These are phyloP conservation scores for Arothron firmamentum DNA, from an alignment of 2,113 vertebrate species.

Conservation along the genomic window DNA sequence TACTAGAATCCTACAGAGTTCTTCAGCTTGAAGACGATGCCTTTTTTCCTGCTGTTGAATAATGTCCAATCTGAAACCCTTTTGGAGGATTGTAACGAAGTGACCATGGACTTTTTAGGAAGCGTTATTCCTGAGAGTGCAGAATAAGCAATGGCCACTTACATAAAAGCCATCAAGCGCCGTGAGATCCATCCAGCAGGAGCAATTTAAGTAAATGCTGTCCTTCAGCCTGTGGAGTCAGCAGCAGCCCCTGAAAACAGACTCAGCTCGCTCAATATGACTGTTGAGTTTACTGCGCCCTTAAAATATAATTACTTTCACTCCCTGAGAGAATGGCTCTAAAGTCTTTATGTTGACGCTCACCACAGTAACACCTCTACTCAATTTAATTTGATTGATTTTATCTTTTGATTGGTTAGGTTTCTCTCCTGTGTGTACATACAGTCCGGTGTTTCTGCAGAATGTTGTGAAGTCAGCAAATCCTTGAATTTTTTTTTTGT, in stretches of 20 bases:
- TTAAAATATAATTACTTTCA: no score
- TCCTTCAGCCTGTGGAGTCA: slow-evolving; percentile 38
- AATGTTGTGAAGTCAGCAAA: slow-evolving; percentile 55
- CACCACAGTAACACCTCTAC: no score
- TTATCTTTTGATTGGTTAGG: slow-evolving; percentile 8
- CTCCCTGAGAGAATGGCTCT: no score
- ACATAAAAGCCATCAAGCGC: slow-evolving; percentile 50
- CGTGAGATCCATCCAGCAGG: slow-evolving; percentile 12
- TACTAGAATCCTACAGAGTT: no score
- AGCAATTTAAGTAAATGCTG: background rate
- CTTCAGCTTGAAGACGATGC: no score
- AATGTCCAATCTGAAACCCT: no score
- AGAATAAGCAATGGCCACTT: background rate
- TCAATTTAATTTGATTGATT: slow-evolving; percentile 7
- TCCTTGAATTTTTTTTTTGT: slow-evolving; percentile 31
- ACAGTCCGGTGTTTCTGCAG: slow-evolving; percentile 59
- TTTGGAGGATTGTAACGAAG: no score
- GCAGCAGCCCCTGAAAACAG: slow-evolving; percentile 27
- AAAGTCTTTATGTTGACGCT: no score
- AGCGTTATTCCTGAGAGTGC: no score
- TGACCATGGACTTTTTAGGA: no score
- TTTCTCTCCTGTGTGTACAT: slow-evolving; percentile 47
- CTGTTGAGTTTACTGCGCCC: no score
- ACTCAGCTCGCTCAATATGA: slow-evolving; percentile 29
- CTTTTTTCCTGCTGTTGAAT: no score